Evolutionary conservation across 1,140 invertebrate species (phyloP).

Genomic region (Homarus americanus): DNA sequence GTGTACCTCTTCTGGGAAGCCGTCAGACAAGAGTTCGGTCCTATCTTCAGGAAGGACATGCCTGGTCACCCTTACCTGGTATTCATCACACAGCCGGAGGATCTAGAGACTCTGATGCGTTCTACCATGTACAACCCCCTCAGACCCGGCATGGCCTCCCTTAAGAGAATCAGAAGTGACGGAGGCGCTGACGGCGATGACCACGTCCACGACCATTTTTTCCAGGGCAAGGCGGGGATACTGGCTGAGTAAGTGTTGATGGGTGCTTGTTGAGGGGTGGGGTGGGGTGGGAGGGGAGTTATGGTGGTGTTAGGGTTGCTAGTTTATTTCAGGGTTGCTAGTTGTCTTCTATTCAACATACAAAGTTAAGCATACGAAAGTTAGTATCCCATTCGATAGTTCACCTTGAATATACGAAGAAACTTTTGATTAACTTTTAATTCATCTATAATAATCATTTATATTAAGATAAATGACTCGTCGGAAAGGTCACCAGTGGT

Average conservation of each 20-base stretch:
- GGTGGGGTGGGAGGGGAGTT: background rate
- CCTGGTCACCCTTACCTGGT: slow-evolving; percentile 56
- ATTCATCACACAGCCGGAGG: slow-evolving; percentile 51
- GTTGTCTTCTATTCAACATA: too few relatives aligned
- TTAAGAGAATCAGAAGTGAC: slow-evolving; percentile 50
- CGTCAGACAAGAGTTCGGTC: slow-evolving; percentile 48
- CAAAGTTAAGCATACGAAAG: too few relatives aligned
- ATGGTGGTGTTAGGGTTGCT: too few relatives aligned
- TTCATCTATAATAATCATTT: too few relatives aligned
- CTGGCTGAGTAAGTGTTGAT: slow-evolving; percentile 37
- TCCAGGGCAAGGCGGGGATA: slow-evolving; percentile 41
- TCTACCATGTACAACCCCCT: slow-evolving; percentile 54
- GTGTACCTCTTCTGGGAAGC: slow-evolving; percentile 62
- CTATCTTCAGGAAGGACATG: slow-evolving; percentile 68
- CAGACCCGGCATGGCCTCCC: slow-evolving; percentile 55
- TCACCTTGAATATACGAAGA: too few relatives aligned
- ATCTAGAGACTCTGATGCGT: slow-evolving; percentile 23
- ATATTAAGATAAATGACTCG: too few relatives aligned
- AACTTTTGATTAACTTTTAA: too few relatives aligned
- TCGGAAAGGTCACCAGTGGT: too few relatives aligned
- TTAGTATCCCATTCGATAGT: too few relatives aligned
- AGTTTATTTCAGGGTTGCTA: too few relatives aligned
- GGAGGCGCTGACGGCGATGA: slow-evolving; percentile 26
- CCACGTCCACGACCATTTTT: slow-evolving; percentile 10
- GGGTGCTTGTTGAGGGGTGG: background rate